Conservation (phyloP, 2,113 vertebrate genomes). For the Aspiorhynchus laticeps region DNA sequence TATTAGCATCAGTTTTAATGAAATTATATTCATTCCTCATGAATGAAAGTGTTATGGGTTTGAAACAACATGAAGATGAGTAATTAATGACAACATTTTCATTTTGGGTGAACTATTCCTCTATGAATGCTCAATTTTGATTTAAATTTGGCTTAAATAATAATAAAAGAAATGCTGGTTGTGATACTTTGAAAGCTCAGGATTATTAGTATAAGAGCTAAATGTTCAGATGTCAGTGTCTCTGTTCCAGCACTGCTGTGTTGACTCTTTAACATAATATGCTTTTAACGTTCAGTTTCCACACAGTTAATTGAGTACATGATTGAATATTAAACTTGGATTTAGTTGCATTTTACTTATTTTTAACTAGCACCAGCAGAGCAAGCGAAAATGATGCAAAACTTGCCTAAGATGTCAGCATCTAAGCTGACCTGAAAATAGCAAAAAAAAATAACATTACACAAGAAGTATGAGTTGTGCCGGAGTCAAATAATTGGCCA, state of each 20-base stretch:
- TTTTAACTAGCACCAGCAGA: background rate
- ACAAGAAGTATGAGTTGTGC: background rate
- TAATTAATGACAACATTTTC: no score
- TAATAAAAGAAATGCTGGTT: no score
- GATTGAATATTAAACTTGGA: constrained; percentile 7
- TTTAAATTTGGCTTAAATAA: background rate
- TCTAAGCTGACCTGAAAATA: constrained; percentile 12
- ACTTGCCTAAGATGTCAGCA: background rate
- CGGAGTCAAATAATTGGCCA: constrained; percentile 11
- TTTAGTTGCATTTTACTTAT: background rate
- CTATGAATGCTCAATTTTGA: background rate
- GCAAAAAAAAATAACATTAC: no score
- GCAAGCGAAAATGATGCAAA: background rate
- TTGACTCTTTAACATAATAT: background rate
- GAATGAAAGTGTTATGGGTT: no score
- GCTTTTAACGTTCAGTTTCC: background rate
- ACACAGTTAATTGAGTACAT: background rate
- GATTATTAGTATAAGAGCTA: background rate
- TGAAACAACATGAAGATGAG: no score
- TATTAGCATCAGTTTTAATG: no score
- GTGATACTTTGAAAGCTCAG: background rate
- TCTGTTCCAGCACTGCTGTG: background rate
- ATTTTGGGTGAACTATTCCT: no score
- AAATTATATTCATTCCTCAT: no score
- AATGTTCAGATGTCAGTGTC: background rate